A percentile compares a stretch with the other conserved stretches of the same genome.
These are phyloP conservation scores for Rhadinocentrus ornatus DNA, from an alignment of 2,797 vertebrate genomes.

Conservation along the genomic window DNA sequence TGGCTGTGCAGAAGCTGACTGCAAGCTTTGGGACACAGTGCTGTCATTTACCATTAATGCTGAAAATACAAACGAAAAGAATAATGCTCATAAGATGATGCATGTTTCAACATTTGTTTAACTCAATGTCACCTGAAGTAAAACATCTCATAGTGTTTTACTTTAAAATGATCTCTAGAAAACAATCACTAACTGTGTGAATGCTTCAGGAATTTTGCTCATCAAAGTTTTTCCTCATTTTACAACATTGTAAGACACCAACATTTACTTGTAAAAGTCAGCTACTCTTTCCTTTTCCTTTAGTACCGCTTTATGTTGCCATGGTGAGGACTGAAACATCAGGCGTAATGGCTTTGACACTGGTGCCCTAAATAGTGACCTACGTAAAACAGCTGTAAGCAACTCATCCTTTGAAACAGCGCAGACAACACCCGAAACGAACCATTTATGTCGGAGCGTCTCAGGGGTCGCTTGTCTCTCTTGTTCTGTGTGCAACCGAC, in stretches of 20 bases:
- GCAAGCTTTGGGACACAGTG: constrained; percentile 2
- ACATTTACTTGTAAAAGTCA: constrained; percentile 21
- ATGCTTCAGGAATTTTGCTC: constrained; percentile 20
- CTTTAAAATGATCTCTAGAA: neutral
- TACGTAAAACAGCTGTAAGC: constrained; percentile 29
- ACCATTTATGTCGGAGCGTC: constrained; percentile 40
- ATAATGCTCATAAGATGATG: neutral
- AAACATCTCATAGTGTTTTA: neutral
- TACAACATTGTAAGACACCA: constrained; percentile 39
- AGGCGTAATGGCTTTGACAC: constrained; percentile 57
- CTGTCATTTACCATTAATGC: constrained; percentile 7
- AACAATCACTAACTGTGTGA: constrained; percentile 1
- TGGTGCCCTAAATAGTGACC: constrained; percentile 11
- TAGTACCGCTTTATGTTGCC: constrained; percentile 49
- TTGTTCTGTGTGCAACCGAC: constrained; percentile 15
- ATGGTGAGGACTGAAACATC: constrained; percentile 43
- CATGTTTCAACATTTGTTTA: neutral
- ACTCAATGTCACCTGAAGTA: neutral
- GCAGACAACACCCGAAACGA: constrained; percentile 7
- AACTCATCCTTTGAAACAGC: constrained; percentile 11
- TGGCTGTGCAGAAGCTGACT: constrained; percentile 24
- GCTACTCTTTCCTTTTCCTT: constrained; percentile 19
- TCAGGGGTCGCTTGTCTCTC: constrained; percentile 40
- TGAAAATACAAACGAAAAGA: neutral
- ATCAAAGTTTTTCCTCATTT: constrained; percentile 51